Percentiles rank a stretch among this genome's conserved stretches.
phyloP scores from a whole-genome alignment of 2,113 vertebrate genomes.

The Anser brachyrhynchus region DNA sequence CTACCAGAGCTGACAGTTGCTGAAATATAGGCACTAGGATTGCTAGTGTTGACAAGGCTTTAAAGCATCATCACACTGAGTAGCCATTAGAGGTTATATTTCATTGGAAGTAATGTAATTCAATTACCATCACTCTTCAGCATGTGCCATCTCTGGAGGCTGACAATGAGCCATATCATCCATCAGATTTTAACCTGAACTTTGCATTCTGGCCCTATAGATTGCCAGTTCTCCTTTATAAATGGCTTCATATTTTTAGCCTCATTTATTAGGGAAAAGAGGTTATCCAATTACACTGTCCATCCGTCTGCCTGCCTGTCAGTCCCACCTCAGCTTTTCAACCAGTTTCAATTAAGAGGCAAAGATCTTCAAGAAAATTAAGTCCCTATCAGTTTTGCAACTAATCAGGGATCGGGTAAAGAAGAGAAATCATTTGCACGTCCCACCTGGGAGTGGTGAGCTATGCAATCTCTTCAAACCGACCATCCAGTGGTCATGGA shows the following conservation, averaged over 20 bases:
- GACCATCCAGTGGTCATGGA: background rate
- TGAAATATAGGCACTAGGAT: slow-evolving; percentile 70
- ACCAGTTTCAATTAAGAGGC: slow-evolving; percentile 19
- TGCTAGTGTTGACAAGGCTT: slow-evolving; percentile 71
- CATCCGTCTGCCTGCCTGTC: slow-evolving; percentile 10
- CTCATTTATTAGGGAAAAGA: slow-evolving; percentile 24
- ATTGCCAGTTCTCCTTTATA: slow-evolving; percentile 14
- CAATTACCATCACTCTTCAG: slow-evolving; percentile 70
- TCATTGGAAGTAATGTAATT: slow-evolving; percentile 69
- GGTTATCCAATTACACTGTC: slow-evolving; percentile 34
- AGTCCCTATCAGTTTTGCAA: slow-evolving; percentile 43
- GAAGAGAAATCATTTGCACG: background rate
- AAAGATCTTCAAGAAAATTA: slow-evolving; percentile 61
- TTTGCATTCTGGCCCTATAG: slow-evolving; percentile 44
- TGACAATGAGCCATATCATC: slow-evolving; percentile 46
- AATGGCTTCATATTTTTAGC: slow-evolving; percentile 41
- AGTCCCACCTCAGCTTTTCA: background rate
- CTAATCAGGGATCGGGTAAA: slow-evolving; percentile 36
- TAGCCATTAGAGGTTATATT: slow-evolving; percentile 71
- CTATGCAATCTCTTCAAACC: background rate
- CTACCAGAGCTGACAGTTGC: slow-evolving; percentile 54
- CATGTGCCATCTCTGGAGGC: slow-evolving; percentile 27
- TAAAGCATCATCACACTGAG: slow-evolving; percentile 70
- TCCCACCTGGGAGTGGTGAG: background rate
- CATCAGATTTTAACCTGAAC: slow-evolving; percentile 67